Evolutionary conservation across 1,140 invertebrate species (phyloP).

Genomic region (Hylyphantes graminicola): DNA sequence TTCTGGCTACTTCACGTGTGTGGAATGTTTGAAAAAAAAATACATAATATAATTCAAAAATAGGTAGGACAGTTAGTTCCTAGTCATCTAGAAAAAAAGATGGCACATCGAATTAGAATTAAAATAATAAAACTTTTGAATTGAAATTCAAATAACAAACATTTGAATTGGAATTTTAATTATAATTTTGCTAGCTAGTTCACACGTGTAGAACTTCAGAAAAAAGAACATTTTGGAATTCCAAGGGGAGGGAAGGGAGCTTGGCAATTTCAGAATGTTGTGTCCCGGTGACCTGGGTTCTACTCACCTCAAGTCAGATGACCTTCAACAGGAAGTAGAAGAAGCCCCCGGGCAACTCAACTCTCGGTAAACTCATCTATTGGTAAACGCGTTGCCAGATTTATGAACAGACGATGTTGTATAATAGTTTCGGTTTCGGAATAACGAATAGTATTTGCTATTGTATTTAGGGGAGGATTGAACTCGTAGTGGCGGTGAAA

Average conservation of each 20-base stretch:
- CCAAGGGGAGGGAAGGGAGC: neutral
- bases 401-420: no score
- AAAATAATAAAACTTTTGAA: neutral
- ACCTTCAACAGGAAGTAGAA: conserved; percentile 56
- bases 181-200: neutral
- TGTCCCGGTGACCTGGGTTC: conserved; percentile 24
- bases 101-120: neutral
- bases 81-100: neutral
- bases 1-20: no score
- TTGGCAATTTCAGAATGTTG: conserved; percentile 10
- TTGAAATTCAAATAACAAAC: neutral
- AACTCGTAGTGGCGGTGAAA: neutral
- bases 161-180: neutral
- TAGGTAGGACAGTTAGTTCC: no score
- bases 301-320: conserved; percentile 49
- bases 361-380: neutral
- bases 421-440: no score
- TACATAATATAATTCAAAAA: no score
- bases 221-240: conserved; percentile 5
- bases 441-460: no score
- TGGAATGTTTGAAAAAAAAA: no score
- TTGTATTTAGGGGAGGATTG: neutral
- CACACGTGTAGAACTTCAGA: neutral
- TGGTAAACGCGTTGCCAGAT: neutral
- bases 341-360: conserved; percentile 25